Percentiles rank a stretch among this genome's conserved stretches.
Evolutionary conservation across 2,888 invertebrate species (phyloP).

Genomic region (Hemaris fuciformis): DNA sequence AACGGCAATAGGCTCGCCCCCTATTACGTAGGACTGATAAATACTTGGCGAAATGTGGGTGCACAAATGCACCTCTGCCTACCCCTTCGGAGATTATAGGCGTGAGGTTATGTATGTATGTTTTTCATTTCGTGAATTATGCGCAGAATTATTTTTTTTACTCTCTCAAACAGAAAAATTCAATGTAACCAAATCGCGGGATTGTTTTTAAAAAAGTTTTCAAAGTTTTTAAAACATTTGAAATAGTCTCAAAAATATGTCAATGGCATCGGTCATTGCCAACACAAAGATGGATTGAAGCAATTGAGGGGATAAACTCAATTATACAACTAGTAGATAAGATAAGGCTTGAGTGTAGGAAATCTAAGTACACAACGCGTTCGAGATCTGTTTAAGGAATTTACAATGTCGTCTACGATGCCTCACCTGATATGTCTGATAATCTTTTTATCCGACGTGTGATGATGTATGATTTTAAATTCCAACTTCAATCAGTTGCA

Average conservation of each 20-base stretch:
- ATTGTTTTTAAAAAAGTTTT: no score
- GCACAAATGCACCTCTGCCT: no score
- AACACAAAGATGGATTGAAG: background rate
- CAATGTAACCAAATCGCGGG: no score
- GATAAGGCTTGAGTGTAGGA: background rate
- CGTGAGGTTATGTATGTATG: no score
- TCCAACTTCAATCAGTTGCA: background rate
- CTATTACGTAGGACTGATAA: no score
- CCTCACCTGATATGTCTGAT: background rate
- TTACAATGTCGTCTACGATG: background rate
- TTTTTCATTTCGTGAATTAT: no score
- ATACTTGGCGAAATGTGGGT: no score
- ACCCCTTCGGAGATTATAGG: no score
- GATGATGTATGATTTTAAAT: background rate
- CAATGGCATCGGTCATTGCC: conserved; percentile 3
- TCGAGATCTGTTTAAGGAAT: background rate
- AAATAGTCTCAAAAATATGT: background rate
- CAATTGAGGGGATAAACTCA: background rate
- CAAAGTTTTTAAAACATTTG: background rate
- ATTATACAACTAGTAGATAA: background rate
- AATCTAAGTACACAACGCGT: background rate
- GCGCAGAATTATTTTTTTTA: no score
- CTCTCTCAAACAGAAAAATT: no score
- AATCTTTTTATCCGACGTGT: background rate
- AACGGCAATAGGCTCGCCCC: no score